phyloP scores from a whole-genome alignment of 2,888 invertebrate species.

The Pammene fasciana region DNA sequence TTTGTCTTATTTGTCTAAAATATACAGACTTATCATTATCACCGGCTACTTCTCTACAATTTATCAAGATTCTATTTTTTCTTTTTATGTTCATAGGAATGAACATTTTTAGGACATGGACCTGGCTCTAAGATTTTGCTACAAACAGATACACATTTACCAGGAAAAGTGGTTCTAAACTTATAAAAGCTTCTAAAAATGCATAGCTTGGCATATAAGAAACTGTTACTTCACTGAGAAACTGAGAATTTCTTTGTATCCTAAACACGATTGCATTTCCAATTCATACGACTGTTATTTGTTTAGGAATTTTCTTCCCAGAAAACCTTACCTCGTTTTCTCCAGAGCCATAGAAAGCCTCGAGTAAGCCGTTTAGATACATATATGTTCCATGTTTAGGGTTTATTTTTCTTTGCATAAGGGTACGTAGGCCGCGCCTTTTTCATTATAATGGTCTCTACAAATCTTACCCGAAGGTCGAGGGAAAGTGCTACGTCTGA shows the following conservation, averaged over 20 bases:
- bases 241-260: neutral
- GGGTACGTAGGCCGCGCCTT: constrained; percentile 32
- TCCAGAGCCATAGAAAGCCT: neutral
- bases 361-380: constrained; percentile 24
- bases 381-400: constrained; percentile 31
- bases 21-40: too few species aligned
- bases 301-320: constrained; percentile 11
- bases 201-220: too few species aligned
- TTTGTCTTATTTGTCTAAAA: too few species aligned
- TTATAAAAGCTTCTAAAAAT: too few species aligned
- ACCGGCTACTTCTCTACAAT: too few species aligned
- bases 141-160: too few species aligned
- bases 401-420: constrained; percentile 33
- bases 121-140: too few species aligned
- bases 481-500: constrained; percentile 26
- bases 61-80: too few species aligned
- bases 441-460: constrained; percentile 47
- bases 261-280: constrained; percentile 23
- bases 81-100: too few species aligned
- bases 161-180: too few species aligned
- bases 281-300: constrained; percentile 21
- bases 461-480: constrained; percentile 47
- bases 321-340: constrained; percentile 18
- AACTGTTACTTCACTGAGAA: neutral
- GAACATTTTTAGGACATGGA: too few species aligned